Evolutionary conservation across 2,113 vertebrate species (phyloP), one percentile per base, ranked within the genome.

Genomic region (Trochalopteron elliotii): DNA sequence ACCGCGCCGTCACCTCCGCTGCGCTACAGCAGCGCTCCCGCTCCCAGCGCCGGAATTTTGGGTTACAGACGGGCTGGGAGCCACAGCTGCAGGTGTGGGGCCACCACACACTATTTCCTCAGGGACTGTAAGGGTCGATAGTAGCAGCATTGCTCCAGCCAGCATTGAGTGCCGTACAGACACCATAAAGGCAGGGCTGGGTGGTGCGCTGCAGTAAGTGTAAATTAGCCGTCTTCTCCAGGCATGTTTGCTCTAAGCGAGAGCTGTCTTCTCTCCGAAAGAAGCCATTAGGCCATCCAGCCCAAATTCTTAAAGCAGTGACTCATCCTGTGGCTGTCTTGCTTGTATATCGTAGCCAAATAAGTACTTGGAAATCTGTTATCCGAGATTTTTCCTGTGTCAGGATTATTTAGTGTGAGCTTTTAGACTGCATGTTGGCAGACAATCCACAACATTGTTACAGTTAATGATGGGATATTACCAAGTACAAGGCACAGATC

Each of bases 1-100:
- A 7, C 15, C 7, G 15, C 55, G 31, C 40, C 31, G 30, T 2
- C 15, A 10, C 9, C 68, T 37, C 31, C 71, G 35, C 65, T 12
- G 56, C 7, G 20, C 27, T 16, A 9, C 64, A 7, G 77, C 86
- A 4, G 40, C 53, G 16, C 22, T 40, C 15, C n/a, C 18, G 21
- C 57, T 17, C 13, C 44, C 4, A 22, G 3, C 49, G 12, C 11
- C 5, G 2, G 1, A 3, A n/a, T 20, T 39, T 15, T 1, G 55
- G 47, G 23, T 20, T 33, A 23, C 28, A 4, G 11, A 22, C 19
- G 8, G n/a, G 42, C 64, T 63, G 47, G 16, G 52, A 64, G 22
- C 5, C 37, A 24, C 37, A 21, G 70, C 53, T 35, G 81, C 28
- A 56, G 25, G 11, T 6, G 14, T 0, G 5, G 15, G 49, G 17